Evolutionary conservation across 2,797 vertebrate genomes (phyloP).

Genomic region (Pipistrellus kuhlii): DNA sequence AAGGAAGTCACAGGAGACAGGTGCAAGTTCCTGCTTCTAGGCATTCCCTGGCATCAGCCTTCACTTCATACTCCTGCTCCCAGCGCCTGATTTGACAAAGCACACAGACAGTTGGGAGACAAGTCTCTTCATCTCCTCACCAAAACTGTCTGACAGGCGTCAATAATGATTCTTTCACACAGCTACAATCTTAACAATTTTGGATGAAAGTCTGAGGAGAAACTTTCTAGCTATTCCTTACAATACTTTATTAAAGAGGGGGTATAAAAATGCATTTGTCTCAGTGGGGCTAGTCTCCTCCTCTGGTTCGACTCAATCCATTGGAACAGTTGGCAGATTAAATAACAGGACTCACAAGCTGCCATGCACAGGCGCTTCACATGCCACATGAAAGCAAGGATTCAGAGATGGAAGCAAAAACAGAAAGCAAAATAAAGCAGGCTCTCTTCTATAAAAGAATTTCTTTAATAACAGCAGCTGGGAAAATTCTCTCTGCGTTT

Average conservation of each 20-base stretch:
- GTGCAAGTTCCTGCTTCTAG: slow-evolving; percentile 90
- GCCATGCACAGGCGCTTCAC: slow-evolving; percentile 66
- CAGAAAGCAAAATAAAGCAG: not conserved
- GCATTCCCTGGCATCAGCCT: slow-evolving; percentile 92
- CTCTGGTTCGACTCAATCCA: slow-evolving; percentile 68
- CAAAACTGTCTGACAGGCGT: slow-evolving; percentile 88
- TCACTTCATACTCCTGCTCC: slow-evolving; percentile 90
- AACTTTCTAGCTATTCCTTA: slow-evolving; percentile 74
- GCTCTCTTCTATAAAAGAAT: slow-evolving; percentile 67
- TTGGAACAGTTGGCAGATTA: slow-evolving; percentile 77
- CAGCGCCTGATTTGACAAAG: slow-evolving; percentile 92
- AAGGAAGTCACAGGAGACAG: slow-evolving; percentile 85
- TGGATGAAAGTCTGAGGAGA: slow-evolving; percentile 88
- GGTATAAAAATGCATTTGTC: slow-evolving; percentile 85
- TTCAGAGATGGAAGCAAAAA: slow-evolving; percentile 66
- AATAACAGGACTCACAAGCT: slow-evolving; percentile 68
- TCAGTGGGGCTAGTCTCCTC: slow-evolving; percentile 73
- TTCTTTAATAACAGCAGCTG: slow-evolving; percentile 63
- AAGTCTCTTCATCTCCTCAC: slow-evolving; percentile 84
- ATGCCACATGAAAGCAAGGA: slow-evolving; percentile 60
- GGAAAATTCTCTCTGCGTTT: slow-evolving; percentile 50
- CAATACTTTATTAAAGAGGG: slow-evolving; percentile 80
- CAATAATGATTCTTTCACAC: slow-evolving; percentile 90
- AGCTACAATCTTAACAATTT: slow-evolving; percentile 87
- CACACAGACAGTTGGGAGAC: slow-evolving; percentile 87